phyloP scores from a whole-genome alignment of 2,888 invertebrate genomes.

The Tenthredo mesomela region DNA sequence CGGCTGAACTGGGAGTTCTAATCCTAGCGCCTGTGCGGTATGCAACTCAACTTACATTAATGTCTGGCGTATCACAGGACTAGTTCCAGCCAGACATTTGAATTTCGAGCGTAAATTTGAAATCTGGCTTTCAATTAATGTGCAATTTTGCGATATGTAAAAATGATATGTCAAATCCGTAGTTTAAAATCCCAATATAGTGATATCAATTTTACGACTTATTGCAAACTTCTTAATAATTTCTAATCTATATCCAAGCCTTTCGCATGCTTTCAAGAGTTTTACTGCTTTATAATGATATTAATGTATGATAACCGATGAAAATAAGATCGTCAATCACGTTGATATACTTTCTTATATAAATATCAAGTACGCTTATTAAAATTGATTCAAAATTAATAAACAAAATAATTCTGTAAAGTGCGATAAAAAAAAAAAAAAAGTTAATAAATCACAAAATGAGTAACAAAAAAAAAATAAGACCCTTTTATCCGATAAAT shows the following conservation, averaged over 20 bases:
- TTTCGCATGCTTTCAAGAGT: not conserved
- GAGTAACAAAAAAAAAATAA: not conserved
- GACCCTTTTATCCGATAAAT: not conserved
- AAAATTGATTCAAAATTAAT: not conserved
- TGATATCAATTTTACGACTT: not conserved
- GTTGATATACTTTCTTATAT: not conserved
- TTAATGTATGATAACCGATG: not conserved
- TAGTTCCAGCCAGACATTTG: not conserved
- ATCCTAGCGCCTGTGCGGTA: not conserved
- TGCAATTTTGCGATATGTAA: not conserved
- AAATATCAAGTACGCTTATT: not conserved
- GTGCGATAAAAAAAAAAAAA: not conserved
- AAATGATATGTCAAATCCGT: not conserved
- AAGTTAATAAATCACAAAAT: not conserved
- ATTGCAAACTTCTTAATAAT: not conserved
- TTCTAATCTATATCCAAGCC: not conserved
- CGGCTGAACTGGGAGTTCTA: not conserved
- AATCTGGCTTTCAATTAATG: not conserved
- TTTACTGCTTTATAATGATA: not conserved
- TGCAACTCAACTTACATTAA: constrained; percentile 18
- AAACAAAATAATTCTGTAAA: not conserved
- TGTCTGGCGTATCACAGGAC: not conserved
- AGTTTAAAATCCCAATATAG: not conserved
- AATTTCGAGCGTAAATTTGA: not conserved
- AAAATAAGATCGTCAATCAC: not conserved